phyloP scores from a whole-genome alignment of 2,113 vertebrate species.

The Proteles cristata region DNA sequence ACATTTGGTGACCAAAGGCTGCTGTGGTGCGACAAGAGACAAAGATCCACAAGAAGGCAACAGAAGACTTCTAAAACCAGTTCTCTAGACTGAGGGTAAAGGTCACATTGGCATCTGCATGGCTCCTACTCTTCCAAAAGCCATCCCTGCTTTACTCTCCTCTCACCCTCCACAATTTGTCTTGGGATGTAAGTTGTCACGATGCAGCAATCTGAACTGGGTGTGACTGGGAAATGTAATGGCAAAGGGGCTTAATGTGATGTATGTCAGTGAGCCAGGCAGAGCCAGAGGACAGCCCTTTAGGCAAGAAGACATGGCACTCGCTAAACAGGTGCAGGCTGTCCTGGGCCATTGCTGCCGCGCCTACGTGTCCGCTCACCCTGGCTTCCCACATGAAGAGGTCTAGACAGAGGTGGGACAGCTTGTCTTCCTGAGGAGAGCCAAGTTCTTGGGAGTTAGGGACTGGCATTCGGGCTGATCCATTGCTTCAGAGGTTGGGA shows the following conservation, averaged over 20 bases:
- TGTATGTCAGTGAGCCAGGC: neutral
- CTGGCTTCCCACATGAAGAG: neutral
- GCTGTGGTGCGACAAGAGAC: neutral
- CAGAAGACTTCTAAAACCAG: neutral
- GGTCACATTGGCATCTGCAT: neutral
- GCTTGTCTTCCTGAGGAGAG: neutral
- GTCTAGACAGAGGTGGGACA: neutral
- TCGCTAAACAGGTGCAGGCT: neutral
- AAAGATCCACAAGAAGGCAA: neutral
- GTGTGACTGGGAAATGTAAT: too few relatives aligned
- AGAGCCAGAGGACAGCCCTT: neutral
- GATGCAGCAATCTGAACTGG: neutral
- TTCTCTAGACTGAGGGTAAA: neutral
- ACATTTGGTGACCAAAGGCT: neutral
- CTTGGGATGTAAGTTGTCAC: neutral
- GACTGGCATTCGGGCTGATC: neutral
- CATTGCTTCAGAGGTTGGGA: neutral
- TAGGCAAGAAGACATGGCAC: neutral
- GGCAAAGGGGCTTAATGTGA: neutral
- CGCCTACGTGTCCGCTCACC: neutral
- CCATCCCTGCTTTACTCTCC: neutral
- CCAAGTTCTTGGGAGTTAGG: neutral
- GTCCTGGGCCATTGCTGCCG: neutral
- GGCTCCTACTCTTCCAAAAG: neutral
- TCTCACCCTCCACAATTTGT: neutral